Conservation (phyloP, 2,113 vertebrate species). For the Nanorana parkeri region DNA sequence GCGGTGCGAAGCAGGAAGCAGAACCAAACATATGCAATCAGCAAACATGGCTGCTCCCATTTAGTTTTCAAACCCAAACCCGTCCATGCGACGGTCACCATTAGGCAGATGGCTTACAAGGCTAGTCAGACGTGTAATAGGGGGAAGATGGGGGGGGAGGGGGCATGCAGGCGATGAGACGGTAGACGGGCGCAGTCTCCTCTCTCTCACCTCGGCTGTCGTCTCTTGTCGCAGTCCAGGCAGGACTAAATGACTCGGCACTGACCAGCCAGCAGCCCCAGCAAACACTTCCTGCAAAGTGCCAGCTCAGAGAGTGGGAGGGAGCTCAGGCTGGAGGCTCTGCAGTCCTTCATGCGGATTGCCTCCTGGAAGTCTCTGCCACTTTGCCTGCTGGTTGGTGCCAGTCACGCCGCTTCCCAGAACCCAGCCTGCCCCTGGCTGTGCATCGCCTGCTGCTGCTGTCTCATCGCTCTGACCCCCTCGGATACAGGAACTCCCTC, state of each 20-base stretch:
- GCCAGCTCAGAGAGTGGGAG: slow-evolving; percentile 45
- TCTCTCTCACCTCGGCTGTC: background rate
- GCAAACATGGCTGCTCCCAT: too few species aligned
- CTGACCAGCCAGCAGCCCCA: background rate
- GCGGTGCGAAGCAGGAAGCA: too few species aligned
- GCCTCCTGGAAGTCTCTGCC: slow-evolving; percentile 7
- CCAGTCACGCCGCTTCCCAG: background rate
- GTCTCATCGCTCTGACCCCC: background rate
- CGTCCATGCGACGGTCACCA: too few species aligned
- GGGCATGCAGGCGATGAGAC: slow-evolving; percentile 28
- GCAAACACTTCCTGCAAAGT: slow-evolving; percentile 12
- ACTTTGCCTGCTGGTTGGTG: background rate
- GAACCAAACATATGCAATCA: too few species aligned
- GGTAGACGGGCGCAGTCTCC: slow-evolving; percentile 44
- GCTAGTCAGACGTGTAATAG: too few species aligned
- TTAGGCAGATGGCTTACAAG: too few species aligned
- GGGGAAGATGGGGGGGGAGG: too few species aligned
- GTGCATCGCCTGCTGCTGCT: background rate
- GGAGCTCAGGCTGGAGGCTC: background rate
- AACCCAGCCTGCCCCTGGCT: background rate
- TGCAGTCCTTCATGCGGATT: slow-evolving; percentile 37
- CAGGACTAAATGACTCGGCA: background rate
- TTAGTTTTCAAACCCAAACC: too few species aligned
- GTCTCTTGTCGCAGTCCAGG: slow-evolving; percentile 51
- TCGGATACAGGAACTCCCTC: slow-evolving; percentile 10